Evolutionary conservation across 2,113 vertebrate genomes (phyloP), one percentile per base, ranked within the genome.

Genomic region (Protobothrops flavoviridis): DNA sequence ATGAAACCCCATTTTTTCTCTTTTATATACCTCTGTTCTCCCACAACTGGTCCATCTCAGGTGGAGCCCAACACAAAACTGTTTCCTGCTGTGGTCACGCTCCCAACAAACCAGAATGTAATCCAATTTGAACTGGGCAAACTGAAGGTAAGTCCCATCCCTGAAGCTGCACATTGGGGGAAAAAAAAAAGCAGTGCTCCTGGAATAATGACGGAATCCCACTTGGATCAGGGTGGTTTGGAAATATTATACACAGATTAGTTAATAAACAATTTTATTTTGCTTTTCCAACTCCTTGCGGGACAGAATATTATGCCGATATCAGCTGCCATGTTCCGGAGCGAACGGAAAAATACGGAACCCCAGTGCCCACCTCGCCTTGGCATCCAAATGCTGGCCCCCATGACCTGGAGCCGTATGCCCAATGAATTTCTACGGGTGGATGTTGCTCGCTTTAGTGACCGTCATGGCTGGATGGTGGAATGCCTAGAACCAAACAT

Each of bases 1-100:
- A 39, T 48, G 45, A 59, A n/a, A 59, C 91, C 4, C 17, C 0
- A 2, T 21, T 29, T 12, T 43, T 39, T 39, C 39, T 6, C 39
- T 81, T 45, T 21, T 7, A 5, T 45, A 45, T 5, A 33, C 45
- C 3, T 21, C 8, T 56, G 26, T 81, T n/a, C 50, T 92, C 29
- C 39, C 23, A 21, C 8, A 4, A 26, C 87, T 23, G 1, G 56
- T 0, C 45, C 55, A 2, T 95, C 23, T 33, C 95, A 99, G 99
- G 99, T 99, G 98, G 99, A 99, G 93, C 99, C 99, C 91, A 99
- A 99, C 97, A 99, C 99, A 9, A 99, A 99, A 92, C 97, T 99
- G 64, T 99, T 99, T 94, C 99, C 99, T 7, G 99, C 99, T 0
- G 98, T 99, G 57, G 99, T 99, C 3, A 97, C 98, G 59, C 97